Evolutionary conservation across 2,113 vertebrate species (phyloP).

Genomic region (Numida meleagris): DNA sequence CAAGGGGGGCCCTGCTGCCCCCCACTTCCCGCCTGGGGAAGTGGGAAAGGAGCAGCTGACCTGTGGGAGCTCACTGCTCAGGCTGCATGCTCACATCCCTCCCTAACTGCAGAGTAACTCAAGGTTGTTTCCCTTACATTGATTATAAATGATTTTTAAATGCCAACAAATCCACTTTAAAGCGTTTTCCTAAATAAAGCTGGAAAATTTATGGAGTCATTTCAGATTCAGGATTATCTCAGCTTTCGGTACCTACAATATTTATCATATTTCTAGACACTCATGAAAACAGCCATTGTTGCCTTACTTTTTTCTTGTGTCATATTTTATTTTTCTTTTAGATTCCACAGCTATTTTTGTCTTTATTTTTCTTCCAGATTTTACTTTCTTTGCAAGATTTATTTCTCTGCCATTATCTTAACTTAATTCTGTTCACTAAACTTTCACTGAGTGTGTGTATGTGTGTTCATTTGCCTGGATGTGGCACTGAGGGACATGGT

Average conservation of each 20-base stretch:
- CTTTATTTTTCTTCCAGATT: background rate
- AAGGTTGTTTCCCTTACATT: background rate
- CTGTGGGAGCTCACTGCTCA: fast-evolving
- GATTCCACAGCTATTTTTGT: background rate
- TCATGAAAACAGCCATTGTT: background rate
- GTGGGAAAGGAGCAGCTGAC: background rate
- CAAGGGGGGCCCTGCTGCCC: fast-evolving
- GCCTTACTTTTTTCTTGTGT: background rate
- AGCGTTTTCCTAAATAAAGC: background rate
- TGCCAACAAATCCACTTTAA: background rate
- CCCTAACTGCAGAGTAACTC: background rate
- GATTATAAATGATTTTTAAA: background rate
- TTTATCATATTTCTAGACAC: background rate
- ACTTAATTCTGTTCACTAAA: background rate
- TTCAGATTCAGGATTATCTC: background rate
- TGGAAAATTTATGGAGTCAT: background rate
- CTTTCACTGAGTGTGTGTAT: background rate
- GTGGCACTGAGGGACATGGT: too few species aligned
- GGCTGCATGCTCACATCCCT: background rate
- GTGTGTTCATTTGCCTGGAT: background rate
- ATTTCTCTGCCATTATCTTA: background rate
- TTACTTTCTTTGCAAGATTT: background rate
- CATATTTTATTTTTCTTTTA: background rate
- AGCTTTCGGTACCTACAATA: background rate
- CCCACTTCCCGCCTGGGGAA: background rate